Conservation (phyloP, 2,888 invertebrate genomes). For the Cynaeus angustus region DNA sequence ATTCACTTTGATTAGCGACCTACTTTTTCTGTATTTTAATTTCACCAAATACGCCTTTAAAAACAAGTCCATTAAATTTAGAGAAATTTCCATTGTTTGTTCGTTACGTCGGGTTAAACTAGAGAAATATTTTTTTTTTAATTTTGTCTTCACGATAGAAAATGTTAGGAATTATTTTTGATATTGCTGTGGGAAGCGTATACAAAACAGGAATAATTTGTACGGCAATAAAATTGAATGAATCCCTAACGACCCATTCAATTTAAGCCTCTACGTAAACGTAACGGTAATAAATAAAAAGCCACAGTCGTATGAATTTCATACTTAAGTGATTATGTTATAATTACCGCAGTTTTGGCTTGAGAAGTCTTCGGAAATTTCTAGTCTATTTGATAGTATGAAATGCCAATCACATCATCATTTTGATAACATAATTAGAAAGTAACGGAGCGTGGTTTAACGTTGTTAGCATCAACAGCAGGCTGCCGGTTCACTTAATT, state of each 20-base stretch:
- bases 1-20: slow-evolving; percentile 21
- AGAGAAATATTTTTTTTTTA: background rate
- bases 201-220: slow-evolving; percentile 24
- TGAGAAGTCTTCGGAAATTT: too few relatives aligned
- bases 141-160: background rate
- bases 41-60: slow-evolving; percentile 24
- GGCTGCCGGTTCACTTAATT: too few relatives aligned
- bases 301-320: slow-evolving; percentile 19
- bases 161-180: slow-evolving; percentile 23
- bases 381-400: too few relatives aligned
- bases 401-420: too few relatives aligned
- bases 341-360: slow-evolving; percentile 13
- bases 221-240: slow-evolving; percentile 24
- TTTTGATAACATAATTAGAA: too few relatives aligned
- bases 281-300: slow-evolving; percentile 37
- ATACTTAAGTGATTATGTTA: slow-evolving; percentile 25
- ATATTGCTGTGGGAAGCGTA: slow-evolving; percentile 16
- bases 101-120: background rate
- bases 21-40: slow-evolving; percentile 21
- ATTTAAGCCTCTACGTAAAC: slow-evolving; percentile 30
- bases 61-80: background rate
- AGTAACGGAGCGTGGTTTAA: too few relatives aligned
- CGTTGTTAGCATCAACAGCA: too few relatives aligned
- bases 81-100: slow-evolving; percentile 25
- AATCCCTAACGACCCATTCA: slow-evolving; percentile 36